Base-by-base conservation (phyloP, 1,140 invertebrate genomes). In the Drosophila fuyamai region DNA sequence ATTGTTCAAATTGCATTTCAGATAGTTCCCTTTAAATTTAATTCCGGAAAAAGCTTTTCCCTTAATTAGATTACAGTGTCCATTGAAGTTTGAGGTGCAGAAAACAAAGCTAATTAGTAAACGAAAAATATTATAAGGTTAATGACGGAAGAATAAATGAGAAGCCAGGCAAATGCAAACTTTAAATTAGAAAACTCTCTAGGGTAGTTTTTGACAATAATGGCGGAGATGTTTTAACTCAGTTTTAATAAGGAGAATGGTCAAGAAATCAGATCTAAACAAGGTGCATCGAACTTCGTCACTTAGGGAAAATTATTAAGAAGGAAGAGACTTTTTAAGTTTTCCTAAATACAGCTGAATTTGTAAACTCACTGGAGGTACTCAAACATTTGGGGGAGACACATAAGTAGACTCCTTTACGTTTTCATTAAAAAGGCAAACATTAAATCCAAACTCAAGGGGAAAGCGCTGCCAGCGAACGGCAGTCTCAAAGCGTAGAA, bases 361-460 rank as follows among this genome's bases (percentile, higher is more conserved):
- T 57, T 44, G 55, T n/a, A 4, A 43, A 29, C 38, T 29, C 9
- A 16, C 18, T 14, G 12, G 36, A 66, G 7, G 23, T 5, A 36
- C 47, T 36, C 46, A 44, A 68, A 66, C 65, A 67, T 29, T 66
- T 68, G 27, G 47, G 32, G 53, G 32, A 68, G 65, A 68, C 65
- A 66, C 65, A 66, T 66, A 68, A 68, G 65, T 67, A 66, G 61
- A 68, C 47, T 68, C 61, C 35, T 68, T 46, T 54, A 44, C 47
- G 65, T 77, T 74, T 70, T 55, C 79, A 81, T 81, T 81, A 81
- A 77, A 81, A 74, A 74, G 62, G 58, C 61, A 57, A 73, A 61
- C 75, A 79, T 79, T 78, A 60, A 72, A 74, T 61, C 53, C 67
- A 58, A 62, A 43, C 76, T 77, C 40, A 14, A 54, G 46, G 56